These are phyloP conservation scores for Entomyzon cyanotis DNA, from an alignment of 2,113 vertebrate genomes.

Conservation along the genomic window DNA sequence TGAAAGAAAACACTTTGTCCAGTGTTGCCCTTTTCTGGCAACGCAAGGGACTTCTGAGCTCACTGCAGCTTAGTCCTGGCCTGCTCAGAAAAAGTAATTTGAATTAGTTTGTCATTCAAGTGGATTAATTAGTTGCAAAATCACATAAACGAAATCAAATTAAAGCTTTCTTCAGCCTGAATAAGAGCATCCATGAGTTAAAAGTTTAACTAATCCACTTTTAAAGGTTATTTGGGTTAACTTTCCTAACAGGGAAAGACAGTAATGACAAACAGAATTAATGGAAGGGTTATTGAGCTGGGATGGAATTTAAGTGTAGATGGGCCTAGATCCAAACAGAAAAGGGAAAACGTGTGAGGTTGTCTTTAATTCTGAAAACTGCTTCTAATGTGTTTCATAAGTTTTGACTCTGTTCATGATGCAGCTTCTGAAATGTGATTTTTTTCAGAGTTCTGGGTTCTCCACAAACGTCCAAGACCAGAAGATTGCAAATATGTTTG, in stretches of 20 bases:
- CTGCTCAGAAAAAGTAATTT: neutral
- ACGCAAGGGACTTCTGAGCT: neutral
- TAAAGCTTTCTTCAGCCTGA: neutral
- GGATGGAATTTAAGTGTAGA: neutral
- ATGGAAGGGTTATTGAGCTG: neutral
- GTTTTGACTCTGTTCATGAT: neutral
- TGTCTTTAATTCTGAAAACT: neutral
- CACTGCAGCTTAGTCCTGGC: neutral
- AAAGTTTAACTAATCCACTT: neutral
- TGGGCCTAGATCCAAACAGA: neutral
- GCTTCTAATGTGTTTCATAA: neutral
- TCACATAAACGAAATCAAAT: neutral
- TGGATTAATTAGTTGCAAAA: conserved; percentile 27
- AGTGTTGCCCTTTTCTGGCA: neutral
- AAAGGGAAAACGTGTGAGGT: neutral
- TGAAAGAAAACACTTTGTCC: neutral
- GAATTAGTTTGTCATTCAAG: neutral
- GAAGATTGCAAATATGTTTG: conserved; percentile 99
- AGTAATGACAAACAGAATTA: neutral
- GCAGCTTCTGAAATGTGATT: neutral
- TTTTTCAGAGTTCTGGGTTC: conserved; percentile 93
- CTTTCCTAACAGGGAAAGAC: neutral
- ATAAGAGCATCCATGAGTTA: neutral
- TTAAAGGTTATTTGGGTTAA: conserved; percentile 10
- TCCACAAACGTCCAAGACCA: conserved; percentile 97